These are phyloP conservation scores for Oceanodroma leucorhoa DNA, from an alignment of 2,797 vertebrate genomes.

Conservation along the genomic window DNA sequence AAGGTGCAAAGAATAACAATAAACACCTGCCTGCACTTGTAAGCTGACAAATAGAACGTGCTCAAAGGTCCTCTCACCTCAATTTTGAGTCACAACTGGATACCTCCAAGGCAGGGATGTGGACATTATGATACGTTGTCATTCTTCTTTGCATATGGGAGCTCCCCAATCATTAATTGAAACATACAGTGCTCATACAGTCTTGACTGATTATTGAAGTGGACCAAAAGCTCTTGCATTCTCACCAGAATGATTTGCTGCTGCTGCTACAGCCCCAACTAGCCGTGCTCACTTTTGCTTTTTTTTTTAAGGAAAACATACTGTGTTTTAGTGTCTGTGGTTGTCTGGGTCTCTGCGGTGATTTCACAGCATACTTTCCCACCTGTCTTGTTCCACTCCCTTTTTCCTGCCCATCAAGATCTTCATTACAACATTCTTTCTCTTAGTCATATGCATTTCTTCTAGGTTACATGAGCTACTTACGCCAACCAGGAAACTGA, in stretches of 20 bases:
- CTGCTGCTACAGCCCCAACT: neutral
- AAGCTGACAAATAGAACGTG: neutral
- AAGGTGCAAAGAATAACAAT: constrained; percentile 63
- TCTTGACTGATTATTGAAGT: neutral
- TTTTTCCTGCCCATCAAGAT: neutral
- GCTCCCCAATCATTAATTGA: neutral
- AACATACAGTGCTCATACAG: neutral
- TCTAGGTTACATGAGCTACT: neutral
- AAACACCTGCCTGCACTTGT: constrained; percentile 23
- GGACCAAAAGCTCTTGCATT: neutral
- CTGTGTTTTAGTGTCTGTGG: neutral
- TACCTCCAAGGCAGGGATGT: neutral
- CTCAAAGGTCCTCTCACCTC: constrained; percentile 14
- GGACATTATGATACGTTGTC: neutral
- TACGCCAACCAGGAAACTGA: neutral
- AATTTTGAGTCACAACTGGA: neutral
- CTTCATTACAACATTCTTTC: neutral
- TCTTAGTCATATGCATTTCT: neutral
- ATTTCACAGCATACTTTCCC: neutral
- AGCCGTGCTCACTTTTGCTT: accelerated
- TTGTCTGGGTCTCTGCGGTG: neutral
- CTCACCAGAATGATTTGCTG: neutral
- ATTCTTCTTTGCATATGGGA: neutral
- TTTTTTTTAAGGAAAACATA: neutral
- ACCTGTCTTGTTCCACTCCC: constrained; percentile 1